Conservation (phyloP, 2,113 vertebrate species). For the Oryzias woworae region DNA sequence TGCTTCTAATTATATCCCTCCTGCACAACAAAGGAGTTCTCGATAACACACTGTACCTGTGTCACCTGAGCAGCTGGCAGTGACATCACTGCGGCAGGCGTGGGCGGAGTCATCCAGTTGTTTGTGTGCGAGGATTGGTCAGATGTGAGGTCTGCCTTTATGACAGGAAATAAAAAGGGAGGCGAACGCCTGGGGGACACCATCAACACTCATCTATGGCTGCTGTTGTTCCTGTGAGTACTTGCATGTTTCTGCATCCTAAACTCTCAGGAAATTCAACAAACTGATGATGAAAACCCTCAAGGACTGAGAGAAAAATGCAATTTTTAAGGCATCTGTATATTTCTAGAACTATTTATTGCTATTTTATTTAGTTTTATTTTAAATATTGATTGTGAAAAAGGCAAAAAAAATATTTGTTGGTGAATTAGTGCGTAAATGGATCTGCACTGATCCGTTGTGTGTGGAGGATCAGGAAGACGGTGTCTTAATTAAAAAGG, state of each 20-base stretch:
- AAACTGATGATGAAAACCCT: not conserved
- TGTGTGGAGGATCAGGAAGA: slow-evolving; percentile 17
- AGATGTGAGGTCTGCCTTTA: not conserved
- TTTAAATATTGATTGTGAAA: not conserved
- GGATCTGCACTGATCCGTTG: slow-evolving; percentile 47
- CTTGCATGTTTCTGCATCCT: slow-evolving; percentile 10
- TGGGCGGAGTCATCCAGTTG: slow-evolving; percentile 31
- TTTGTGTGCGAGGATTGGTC: slow-evolving; percentile 47
- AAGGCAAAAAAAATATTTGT: not conserved
- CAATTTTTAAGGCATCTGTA: not conserved
- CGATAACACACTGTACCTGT: slow-evolving; percentile 55
- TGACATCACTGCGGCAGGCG: slow-evolving; percentile 45
- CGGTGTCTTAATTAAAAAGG: slow-evolving; percentile 34
- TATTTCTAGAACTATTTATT: not conserved
- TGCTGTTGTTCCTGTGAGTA: slow-evolving; percentile 77
- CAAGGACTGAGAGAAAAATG: not conserved
- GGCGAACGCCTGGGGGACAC: not conserved
- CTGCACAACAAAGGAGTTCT: slow-evolving; percentile 53
- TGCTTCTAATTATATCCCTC: slow-evolving; percentile 71
- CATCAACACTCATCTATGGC: slow-evolving; percentile 61
- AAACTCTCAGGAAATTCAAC: not conserved
- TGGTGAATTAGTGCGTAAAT: slow-evolving; percentile 46
- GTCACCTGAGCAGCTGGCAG: slow-evolving; percentile 50
- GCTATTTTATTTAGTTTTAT: not conserved
- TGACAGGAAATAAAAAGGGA: slow-evolving; percentile 51